Percentiles rank a stretch among this genome's conserved stretches.
Conservation (phyloP, 2,888 invertebrate species). For the Omphaloscelis lunosa region DNA sequence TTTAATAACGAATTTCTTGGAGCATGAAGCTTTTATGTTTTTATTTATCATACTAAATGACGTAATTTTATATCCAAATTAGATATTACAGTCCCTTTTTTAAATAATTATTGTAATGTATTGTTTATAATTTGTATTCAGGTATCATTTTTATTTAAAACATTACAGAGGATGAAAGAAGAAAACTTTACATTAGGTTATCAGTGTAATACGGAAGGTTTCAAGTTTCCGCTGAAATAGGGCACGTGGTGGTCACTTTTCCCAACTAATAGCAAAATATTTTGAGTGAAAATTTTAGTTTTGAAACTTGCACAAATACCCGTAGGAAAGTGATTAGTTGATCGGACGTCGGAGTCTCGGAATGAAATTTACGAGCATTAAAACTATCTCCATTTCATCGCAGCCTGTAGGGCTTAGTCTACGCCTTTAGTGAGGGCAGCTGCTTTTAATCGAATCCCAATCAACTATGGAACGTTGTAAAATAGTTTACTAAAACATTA, state of each 20-base stretch:
- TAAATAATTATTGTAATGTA: conserved; percentile 40
- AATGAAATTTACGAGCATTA: conserved; percentile 89
- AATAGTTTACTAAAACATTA: conserved; percentile 86
- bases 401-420: conserved; percentile 80
- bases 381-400: conserved; percentile 89
- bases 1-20: conserved; percentile 77
- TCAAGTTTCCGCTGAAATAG: conserved; percentile 15
- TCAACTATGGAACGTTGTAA: conserved; percentile 84
- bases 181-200: neutral
- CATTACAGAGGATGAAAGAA: neutral
- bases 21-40: conserved; percentile 73
- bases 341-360: conserved; percentile 81
- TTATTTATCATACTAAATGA: conserved; percentile 53
- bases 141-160: neutral
- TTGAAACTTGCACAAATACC: conserved; percentile 81
- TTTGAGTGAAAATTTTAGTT: conserved; percentile 74
- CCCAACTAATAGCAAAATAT: conserved; percentile 49
- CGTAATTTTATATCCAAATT: conserved; percentile 52
- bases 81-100: conserved; percentile 18
- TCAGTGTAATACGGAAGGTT: neutral
- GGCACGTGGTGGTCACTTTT: conserved; percentile 7
- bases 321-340: conserved; percentile 84
- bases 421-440: conserved; percentile 80
- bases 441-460: conserved; percentile 88
- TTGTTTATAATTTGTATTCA: conserved; percentile 12